Conservation (phyloP, 2,113 vertebrate genomes). For the Egretta garzetta region DNA sequence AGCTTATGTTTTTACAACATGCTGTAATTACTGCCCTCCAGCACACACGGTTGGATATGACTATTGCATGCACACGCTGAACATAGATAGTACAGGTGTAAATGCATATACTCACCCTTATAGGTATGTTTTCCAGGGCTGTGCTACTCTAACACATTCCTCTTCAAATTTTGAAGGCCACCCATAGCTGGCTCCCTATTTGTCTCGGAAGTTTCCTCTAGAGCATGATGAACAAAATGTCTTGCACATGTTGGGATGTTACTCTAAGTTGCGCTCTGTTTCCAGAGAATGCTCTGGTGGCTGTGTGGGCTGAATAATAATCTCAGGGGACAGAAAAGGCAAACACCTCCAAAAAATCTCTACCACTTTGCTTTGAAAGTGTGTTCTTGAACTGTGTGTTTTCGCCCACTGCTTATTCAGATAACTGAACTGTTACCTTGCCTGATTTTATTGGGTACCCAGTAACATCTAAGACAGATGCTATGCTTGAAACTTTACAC, state of each 20-base stretch:
- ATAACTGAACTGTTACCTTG: neutral
- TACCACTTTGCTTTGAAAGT: neutral
- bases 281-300: neutral
- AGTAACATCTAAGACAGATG: neutral
- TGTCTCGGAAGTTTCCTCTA: slow-evolving; percentile 37
- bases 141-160: slow-evolving; percentile 47
- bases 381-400: neutral
- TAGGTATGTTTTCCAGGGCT: slow-evolving; percentile 20
- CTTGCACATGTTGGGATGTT: slow-evolving; percentile 60
- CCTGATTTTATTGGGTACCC: neutral
- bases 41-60: neutral
- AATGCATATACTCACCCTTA: slow-evolving; percentile 36
- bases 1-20: neutral
- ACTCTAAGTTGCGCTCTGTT: slow-evolving; percentile 27
- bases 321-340: slow-evolving; percentile 2
- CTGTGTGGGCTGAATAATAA: slow-evolving; percentile 17
- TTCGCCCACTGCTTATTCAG: neutral
- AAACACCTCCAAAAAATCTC: slow-evolving; percentile 31
- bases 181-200: slow-evolving; percentile 59
- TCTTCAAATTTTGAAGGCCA: slow-evolving; percentile 58
- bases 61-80: neutral
- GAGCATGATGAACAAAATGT: slow-evolving; percentile 56
- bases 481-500: neutral
- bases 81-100: neutral
- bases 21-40: neutral